A percentile compares a stretch with the other conserved stretches of the same genome.
Conservation (phyloP, 2,797 vertebrate genomes). For the Streptopelia turtur region DNA sequence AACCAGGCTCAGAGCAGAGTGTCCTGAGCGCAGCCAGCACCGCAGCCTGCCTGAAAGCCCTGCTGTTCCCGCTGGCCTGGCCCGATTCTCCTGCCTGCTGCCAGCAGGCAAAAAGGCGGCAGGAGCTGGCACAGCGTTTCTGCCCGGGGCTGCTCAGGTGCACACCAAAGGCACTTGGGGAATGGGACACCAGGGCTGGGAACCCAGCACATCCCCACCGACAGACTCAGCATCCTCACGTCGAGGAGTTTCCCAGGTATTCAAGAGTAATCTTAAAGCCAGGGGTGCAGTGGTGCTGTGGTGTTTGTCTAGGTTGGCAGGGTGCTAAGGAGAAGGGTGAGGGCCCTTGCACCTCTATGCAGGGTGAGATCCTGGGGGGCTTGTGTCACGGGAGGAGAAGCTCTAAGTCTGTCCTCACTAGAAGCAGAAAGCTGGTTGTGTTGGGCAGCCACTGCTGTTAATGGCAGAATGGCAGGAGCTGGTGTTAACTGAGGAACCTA, state of each 20-base stretch:
- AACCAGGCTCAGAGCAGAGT: not conserved
- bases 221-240: rapidly evolving
- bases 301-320: not conserved
- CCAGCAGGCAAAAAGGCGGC: not conserved
- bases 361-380: rapidly evolving
- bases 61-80: not conserved
- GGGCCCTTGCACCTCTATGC: not conserved
- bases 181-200: not conserved
- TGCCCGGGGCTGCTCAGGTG: not conserved
- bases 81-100: not conserved
- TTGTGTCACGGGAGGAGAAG: rapidly evolving
- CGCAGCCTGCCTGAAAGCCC: not conserved
- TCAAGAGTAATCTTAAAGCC: not conserved
- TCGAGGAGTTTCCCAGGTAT: not conserved
- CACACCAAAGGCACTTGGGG: rapidly evolving
- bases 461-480: not conserved
- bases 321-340: not conserved
- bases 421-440: too few species aligned
- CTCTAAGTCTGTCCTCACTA: too few species aligned
- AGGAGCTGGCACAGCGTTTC: not conserved
- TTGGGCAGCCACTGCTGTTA: too few species aligned
- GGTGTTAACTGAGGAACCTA: rapidly evolving
- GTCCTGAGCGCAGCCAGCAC: rapidly evolving
- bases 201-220: rapidly evolving
- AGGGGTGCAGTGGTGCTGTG: rapidly evolving